Percentiles rank a stretch among this genome's conserved stretches.
Evolutionary conservation across 1,140 invertebrate genomes (phyloP).

Genomic region (Panagrolaimus sp.): DNA sequence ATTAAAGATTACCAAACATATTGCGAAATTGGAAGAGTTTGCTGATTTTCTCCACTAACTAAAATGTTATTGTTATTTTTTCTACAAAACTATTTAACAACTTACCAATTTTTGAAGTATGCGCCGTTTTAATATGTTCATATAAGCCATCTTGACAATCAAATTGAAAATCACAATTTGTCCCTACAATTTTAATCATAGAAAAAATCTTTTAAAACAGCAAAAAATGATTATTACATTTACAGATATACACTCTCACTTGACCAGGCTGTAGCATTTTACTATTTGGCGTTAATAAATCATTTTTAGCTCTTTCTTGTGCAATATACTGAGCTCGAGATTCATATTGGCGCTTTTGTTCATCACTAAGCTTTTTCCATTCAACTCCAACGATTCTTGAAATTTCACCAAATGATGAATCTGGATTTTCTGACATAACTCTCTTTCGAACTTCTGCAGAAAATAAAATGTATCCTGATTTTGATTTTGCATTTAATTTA

Average conservation of each 20-base stretch:
- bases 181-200: no score
- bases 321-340: constrained; percentile 79
- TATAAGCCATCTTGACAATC: constrained; percentile 80
- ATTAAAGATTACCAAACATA: no score
- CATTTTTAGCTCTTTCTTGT: constrained; percentile 55
- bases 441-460: constrained; percentile 85
- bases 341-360: constrained; percentile 86
- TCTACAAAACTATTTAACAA: no score
- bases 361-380: constrained; percentile 81
- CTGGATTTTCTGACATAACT: constrained; percentile 81
- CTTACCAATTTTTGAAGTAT: constrained; percentile 41
- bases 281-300: constrained; percentile 26
- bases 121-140: constrained; percentile 77
- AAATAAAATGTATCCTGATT: constrained; percentile 95
- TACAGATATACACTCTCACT: constrained; percentile 73
- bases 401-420: constrained; percentile 91
- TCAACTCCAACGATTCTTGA: constrained; percentile 91
- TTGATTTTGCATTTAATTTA: constrained; percentile 63
- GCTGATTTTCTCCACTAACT: constrained; percentile 68
- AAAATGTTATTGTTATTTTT: no score
- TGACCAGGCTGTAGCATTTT: constrained; percentile 51
- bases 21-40: no score
- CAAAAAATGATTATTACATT: no score
- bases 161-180: constrained; percentile 81
- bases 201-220: no score